phyloP scores from a whole-genome alignment of 2,113 vertebrate species.

The Myxocyprinus asiaticus region DNA sequence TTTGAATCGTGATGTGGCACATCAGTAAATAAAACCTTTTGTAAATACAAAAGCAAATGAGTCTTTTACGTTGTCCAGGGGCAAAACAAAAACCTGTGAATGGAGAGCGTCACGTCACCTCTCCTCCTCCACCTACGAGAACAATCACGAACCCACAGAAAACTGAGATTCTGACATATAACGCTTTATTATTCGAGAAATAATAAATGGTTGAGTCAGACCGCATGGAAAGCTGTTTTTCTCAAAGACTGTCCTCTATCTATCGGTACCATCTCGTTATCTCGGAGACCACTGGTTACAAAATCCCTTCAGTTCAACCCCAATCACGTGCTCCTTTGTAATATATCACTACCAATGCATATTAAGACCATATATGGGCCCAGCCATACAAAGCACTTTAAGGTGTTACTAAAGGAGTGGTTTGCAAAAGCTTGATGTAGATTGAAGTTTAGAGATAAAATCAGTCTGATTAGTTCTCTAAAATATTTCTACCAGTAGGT shows the following conservation, averaged over 20 bases:
- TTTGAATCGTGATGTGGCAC: constrained; percentile 12
- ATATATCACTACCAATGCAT: too few species aligned
- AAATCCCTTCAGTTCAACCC: not conserved
- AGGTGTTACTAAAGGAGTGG: too few species aligned
- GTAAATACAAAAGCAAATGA: too few species aligned
- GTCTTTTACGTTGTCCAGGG: not conserved
- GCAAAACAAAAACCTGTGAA: not conserved
- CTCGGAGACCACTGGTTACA: constrained; percentile 32
- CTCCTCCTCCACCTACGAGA: not conserved
- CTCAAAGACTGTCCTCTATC: constrained; percentile 9
- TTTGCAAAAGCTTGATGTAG: too few species aligned
- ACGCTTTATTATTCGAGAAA: too few species aligned
- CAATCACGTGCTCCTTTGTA: not conserved
- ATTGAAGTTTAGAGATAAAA: too few species aligned
- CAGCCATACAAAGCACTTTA: too few species aligned
- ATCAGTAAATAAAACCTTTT: not conserved
- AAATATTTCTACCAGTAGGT: too few species aligned
- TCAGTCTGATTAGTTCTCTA: too few species aligned
- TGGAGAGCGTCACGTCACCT: not conserved
- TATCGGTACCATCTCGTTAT: constrained; percentile 20
- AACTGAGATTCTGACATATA: not conserved
- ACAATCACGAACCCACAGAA: constrained; percentile 5
- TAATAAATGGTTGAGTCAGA: too few species aligned
- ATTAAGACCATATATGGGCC: too few species aligned
- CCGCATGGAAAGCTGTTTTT: not conserved